Conservation (phyloP, 2,113 vertebrate species). For the Dermatemys mawii region DNA sequence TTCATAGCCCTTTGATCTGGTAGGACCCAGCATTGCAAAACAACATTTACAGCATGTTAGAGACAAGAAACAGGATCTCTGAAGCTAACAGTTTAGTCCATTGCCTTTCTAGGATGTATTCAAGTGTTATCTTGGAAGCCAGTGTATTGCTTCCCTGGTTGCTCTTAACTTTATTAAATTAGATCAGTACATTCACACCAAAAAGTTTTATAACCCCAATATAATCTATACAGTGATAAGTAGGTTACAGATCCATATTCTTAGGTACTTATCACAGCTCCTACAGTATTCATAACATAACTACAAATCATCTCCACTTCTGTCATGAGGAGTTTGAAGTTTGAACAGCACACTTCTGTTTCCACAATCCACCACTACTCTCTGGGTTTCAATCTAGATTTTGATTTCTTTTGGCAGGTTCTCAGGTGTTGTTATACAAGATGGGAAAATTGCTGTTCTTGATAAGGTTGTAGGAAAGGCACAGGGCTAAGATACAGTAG, state of each 20-base stretch:
- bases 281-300: accelerated
- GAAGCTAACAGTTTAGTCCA: not conserved
- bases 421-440: not conserved
- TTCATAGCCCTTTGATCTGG: not conserved
- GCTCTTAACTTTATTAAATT: not conserved
- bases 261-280: accelerated
- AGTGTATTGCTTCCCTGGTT: not conserved
- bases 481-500: not conserved
- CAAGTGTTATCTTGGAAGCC: not conserved
- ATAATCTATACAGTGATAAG: not conserved
- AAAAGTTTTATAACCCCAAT: not conserved
- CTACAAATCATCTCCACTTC: not conserved
- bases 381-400: not conserved
- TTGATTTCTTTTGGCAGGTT: conserved; percentile 49
- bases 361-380: not conserved
- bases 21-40: not conserved
- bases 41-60: not conserved
- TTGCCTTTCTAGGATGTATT: not conserved
- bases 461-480: conserved; percentile 54
- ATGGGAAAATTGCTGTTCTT: not conserved
- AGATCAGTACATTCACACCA: not conserved
- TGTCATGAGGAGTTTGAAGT: not conserved
- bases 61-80: not conserved
- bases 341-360: not conserved
- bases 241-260: not conserved